phyloP scores from a whole-genome alignment of 2,888 invertebrate species.

The Drosophila nigricruria region DNA sequence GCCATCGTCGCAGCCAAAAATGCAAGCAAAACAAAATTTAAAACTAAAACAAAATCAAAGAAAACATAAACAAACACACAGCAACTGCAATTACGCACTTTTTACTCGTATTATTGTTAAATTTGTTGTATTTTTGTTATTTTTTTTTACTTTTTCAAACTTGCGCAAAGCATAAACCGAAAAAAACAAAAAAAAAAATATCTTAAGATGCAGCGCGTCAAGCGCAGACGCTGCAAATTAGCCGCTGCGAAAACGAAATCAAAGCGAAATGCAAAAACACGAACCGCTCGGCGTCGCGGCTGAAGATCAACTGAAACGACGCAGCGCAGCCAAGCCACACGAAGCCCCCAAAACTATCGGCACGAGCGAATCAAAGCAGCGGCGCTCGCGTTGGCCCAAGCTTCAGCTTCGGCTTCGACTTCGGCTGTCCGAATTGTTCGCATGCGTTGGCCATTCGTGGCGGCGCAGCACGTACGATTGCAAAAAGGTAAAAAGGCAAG shows the following conservation, averaged over 20 bases:
- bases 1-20: conserved; percentile 1
- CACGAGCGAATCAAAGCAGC: conserved; percentile 18
- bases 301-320: conserved; percentile 60
- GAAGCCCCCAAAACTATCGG: conserved; percentile 4
- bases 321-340: conserved; percentile 10
- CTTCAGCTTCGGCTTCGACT: neutral
- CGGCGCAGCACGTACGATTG: conserved; percentile 61
- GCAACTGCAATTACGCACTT: conserved; percentile 62
- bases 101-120: conserved; percentile 30
- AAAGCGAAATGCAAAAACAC: conserved; percentile 17
- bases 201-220: conserved; percentile 42
- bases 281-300: conserved; percentile 54
- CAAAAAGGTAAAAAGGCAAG: conserved; percentile 37
- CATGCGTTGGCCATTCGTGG: conserved; percentile 32
- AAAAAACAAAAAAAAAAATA: conserved; percentile 16
- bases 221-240: conserved; percentile 24
- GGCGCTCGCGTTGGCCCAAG: neutral
- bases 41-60: conserved; percentile 11
- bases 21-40: conserved; percentile 21
- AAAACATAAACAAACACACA: conserved; percentile 27
- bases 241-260: conserved; percentile 12
- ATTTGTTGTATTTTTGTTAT: conserved; percentile 2
- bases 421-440: conserved; percentile 26
- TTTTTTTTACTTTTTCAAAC: conserved; percentile 21
- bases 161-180: conserved; percentile 53